Conservation (phyloP, 2,888 invertebrate genomes). For the Gastracanthus pulcherrimus region DNA sequence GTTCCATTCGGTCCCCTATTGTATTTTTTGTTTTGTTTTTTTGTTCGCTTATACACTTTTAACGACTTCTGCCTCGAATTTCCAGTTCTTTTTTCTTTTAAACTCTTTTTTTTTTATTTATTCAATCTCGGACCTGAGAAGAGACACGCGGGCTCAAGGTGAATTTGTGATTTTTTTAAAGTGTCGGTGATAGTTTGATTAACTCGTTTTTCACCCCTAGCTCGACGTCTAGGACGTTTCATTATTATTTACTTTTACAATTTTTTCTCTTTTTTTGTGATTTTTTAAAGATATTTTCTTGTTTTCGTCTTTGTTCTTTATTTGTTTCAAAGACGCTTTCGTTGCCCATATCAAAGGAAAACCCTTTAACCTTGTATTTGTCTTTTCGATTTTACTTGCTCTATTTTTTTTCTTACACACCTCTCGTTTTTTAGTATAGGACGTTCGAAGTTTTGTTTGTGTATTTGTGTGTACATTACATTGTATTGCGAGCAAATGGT, state of each 20-base stretch:
- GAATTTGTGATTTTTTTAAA: conserved; percentile 40
- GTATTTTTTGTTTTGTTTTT: conserved; percentile 21
- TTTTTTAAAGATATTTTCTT: neutral
- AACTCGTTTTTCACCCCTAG: conserved; percentile 46
- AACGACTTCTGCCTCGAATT: conserved; percentile 9
- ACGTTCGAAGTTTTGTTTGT: conserved; percentile 24
- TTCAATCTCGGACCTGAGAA: conserved; percentile 45
- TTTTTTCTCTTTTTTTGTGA: neutral
- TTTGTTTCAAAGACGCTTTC: conserved; percentile 33
- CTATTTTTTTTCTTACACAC: neutral
- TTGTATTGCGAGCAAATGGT: conserved; percentile 25
- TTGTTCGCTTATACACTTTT: conserved; percentile 18
- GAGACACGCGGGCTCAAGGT: conserved; percentile 47
- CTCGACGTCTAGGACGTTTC: conserved; percentile 45
- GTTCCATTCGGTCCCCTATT: conserved; percentile 61
- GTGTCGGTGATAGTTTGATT: conserved; percentile 50
- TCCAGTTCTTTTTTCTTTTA: conserved; percentile 1
- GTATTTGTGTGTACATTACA: conserved; percentile 9
- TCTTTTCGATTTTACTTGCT: conserved; percentile 23
- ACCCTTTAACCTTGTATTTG: neutral
- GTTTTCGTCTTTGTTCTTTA: conserved; percentile 7
- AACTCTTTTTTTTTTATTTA: no score
- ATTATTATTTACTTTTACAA: conserved; percentile 4
- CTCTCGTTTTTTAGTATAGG: conserved; percentile 14
- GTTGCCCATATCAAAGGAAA: conserved; percentile 34